Evolutionary conservation across 2,888 invertebrate genomes (phyloP), one percentile per base, ranked within the genome.

Genomic region (Orthonevra nobilis): DNA sequence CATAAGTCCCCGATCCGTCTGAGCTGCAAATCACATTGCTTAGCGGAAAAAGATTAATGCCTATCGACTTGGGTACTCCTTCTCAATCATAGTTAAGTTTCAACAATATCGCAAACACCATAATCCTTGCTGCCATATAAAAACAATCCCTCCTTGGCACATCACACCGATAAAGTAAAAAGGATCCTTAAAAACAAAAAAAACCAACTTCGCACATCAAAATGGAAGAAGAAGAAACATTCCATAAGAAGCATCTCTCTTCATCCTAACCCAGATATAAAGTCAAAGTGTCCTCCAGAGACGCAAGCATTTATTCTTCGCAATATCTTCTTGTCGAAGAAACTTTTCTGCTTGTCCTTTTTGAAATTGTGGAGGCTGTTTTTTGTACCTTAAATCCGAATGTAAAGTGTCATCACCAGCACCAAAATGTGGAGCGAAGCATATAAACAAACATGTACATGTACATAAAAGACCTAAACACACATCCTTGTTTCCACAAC

Each of bases 401-500:
- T 23, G 54, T 26, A 44, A 34, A 34, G 26, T 19, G 28, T 26
- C 44, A 28, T 38, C 40, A 44, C 3, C 3, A 20, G 38, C 30
- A 48, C 40, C 26, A 42, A 54, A 34, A 68, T 64, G 17, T 58
- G 12, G 56, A 50, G 7, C 32, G 32, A n/a, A n/a, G n/a, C 20
- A 40, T 12, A 30, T 30, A 34, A 26, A n/a, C 36, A 20, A 38
- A 20, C 40, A 52, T 34, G 36, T 26, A 52, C 26, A 48, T 42
- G 14, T 9, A 40, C 28, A 48, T n/a, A 30, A 2, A 38, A 44
- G 14, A 46, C 44, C 34, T 38, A 12, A 6, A n/a, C 9, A 32
- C 26, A 26, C 38, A 19, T 34, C 7, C 14, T 40, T 52, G 23
- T 42, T 28, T 30, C 20, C 63, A 40, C 32, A 70, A 70, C 77